Evolutionary conservation across 2,113 vertebrate species (phyloP).

Genomic region (Cyprinodon tularosa): DNA sequence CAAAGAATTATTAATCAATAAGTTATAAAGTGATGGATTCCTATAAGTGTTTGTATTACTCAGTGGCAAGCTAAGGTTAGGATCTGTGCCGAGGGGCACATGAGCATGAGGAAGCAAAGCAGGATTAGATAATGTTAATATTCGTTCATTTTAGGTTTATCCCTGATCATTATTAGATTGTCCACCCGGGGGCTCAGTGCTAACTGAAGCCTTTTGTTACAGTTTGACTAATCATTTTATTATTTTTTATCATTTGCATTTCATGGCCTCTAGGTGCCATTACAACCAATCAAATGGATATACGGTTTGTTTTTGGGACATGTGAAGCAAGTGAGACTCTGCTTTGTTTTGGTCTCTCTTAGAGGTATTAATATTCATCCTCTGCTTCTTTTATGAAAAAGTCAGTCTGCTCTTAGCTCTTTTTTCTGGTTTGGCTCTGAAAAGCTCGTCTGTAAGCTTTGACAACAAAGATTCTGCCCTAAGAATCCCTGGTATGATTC

Average conservation of each 20-base stretch:
- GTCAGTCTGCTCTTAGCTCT: neutral
- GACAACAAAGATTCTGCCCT: neutral
- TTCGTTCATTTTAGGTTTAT: too few species aligned
- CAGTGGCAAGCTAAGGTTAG: too few species aligned
- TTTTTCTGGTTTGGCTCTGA: neutral
- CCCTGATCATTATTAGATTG: too few species aligned
- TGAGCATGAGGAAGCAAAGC: too few species aligned
- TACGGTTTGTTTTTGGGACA: neutral
- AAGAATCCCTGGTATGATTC: too few species aligned
- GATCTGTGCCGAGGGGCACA: too few species aligned
- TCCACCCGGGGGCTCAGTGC: too few species aligned
- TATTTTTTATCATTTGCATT: neutral
- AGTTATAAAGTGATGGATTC: neutral
- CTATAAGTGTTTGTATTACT: too few species aligned
- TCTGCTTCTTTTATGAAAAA: neutral
- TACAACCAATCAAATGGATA: neutral
- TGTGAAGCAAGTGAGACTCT: neutral
- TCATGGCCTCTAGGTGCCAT: neutral
- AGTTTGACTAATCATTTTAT: too few species aligned
- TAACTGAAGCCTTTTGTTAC: too few species aligned
- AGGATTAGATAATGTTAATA: too few species aligned
- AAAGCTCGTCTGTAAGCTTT: neutral
- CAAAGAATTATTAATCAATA: neutral
- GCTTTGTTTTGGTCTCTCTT: neutral
- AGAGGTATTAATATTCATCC: neutral